A percentile compares a stretch with the other conserved stretches of the same genome.
Conservation (phyloP, 2,797 vertebrate species). For the Margarornis squamiger region DNA sequence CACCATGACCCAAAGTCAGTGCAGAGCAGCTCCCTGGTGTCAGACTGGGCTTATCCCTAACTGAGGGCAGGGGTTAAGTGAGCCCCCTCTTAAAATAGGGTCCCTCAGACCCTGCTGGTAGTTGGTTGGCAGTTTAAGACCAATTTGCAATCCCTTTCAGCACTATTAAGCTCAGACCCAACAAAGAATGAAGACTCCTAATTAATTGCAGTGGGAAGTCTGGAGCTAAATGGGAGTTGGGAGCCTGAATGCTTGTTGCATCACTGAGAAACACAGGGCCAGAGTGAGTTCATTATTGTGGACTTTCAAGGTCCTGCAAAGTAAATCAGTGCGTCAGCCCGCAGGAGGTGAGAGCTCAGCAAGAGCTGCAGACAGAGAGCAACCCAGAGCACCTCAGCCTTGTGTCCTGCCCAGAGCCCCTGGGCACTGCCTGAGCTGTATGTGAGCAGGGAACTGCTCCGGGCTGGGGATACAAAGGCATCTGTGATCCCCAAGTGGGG, state of each 20-base stretch:
- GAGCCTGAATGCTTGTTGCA: neutral
- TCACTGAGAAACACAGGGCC: neutral
- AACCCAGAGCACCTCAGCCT: neutral
- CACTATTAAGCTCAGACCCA: slow-evolving; percentile 1
- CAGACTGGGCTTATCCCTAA: neutral
- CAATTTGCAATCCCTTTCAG: slow-evolving; percentile 4
- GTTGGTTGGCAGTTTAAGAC: neutral
- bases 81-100: neutral
- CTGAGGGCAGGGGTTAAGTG: neutral
- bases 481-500: neutral
- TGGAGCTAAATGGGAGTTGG: neutral
- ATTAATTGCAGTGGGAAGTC: slow-evolving; percentile 37
- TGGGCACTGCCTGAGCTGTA: neutral
- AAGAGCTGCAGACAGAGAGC: neutral
- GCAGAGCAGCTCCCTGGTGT: neutral
- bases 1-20: neutral
- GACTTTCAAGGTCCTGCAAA: neutral
- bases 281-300: neutral
- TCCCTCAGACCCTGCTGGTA: neutral
- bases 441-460: neutral
- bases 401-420: neutral
- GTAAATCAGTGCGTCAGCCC: neutral
- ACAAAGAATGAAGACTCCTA: slow-evolving; percentile 20
- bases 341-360: neutral
- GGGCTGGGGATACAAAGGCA: neutral